A percentile compares a stretch with the other conserved stretches of the same genome.
Conservation (phyloP, 2,797 vertebrate genomes). For the Rhinoraja longicauda region DNA sequence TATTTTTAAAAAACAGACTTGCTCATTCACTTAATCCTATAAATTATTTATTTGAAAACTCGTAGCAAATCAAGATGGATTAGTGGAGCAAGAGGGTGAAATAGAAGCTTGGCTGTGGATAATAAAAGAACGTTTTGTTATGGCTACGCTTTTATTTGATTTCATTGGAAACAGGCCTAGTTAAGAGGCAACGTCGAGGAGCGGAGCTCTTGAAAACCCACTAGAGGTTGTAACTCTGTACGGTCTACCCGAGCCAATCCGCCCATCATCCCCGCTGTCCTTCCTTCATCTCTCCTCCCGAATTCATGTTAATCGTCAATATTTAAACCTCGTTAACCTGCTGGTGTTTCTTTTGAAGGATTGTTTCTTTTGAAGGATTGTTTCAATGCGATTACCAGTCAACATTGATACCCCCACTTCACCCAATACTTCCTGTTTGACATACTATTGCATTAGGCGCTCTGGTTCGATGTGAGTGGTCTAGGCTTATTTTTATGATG, state of each 20-base stretch:
- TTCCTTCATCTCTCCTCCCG: background rate
- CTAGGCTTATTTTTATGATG: background rate
- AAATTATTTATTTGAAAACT: background rate
- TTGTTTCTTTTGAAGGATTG: background rate
- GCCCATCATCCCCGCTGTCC: too few species aligned
- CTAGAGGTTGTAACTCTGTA: background rate
- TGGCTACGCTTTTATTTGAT: constrained; percentile 25
- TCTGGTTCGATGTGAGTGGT: background rate
- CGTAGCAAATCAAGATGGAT: background rate
- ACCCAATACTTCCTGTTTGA: constrained; percentile 1
- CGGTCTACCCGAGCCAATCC: background rate
- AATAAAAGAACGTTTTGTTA: constrained; percentile 16
- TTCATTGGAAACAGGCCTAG: constrained; percentile 19
- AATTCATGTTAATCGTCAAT: background rate
- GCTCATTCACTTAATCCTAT: background rate
- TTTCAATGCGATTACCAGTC: background rate
- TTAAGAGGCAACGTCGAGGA: constrained; percentile 9
- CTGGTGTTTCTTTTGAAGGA: background rate
- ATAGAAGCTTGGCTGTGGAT: background rate
- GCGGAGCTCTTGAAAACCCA: background rate
- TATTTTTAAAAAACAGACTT: background rate
- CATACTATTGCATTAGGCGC: background rate
- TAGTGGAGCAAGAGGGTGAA: background rate
- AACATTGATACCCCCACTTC: background rate
- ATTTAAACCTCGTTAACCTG: background rate